Base-by-base conservation (phyloP, 1,140 invertebrate species). In the Zaprionus gabonicus region DNA sequence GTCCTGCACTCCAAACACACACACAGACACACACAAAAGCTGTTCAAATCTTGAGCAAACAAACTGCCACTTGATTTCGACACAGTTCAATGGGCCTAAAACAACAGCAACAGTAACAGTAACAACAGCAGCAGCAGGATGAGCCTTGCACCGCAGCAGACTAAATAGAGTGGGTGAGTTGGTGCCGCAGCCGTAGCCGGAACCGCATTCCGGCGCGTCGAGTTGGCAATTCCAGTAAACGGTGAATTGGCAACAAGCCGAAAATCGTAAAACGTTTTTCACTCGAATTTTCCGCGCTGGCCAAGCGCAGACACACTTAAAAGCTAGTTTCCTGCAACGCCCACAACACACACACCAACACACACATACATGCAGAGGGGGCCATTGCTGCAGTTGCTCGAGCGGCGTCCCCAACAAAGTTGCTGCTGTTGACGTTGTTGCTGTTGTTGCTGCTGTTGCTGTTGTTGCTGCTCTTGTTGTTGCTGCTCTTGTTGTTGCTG, bases 301-400 rank as follows among this genome's bases (percentile, higher is more conserved):
- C 62, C 69, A 74, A 58, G 81, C 58, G 82, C 79, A 85, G 82
- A 82, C 80, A 81, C 79, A 86, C 82, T 85, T 85, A 86, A 86
- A 85, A 85, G 82, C 82, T 85, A 79, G 82, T 82, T 85, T 85
- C 82, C 82, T 85, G 82, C 71, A 78, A 85, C 78, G 82, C 82
- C 82, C 70, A 66, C 81, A 46, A 71, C 65, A 55, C 12, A 36
- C 56, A 36, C 55, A 44, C 23, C 20, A 20, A 59, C 36, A 28
- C 28, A n/a, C 23, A 44, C 6, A 27, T 7, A 31, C 51, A 55
- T 15, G 25, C 5, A 20, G 5, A 3, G n/a, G n/a, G n/a, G 9
- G 31, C 31, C 9, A 10, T 51, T 49, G 38, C 56, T 70, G 15
- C 15, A n/a, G 41, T 44, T 46, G 41, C 41, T 46, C 9, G 31